These are phyloP conservation scores for Xenopus tropicalis DNA, from an alignment of 2,113 vertebrate species.

Conservation along the genomic window UCB_Xtro_10.0 CM004448.2:102624001-102624500, in stretches of 20 bases:
- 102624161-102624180: constrained; percentile 60
- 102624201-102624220: constrained; percentile 49
- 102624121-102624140: constrained; percentile 49
- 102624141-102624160: constrained; percentile 45
- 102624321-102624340: constrained; percentile 19
- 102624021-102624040: constrained; percentile 42
- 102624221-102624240: constrained; percentile 52
- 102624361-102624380: not conserved
- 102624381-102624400: not conserved
- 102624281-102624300: constrained; percentile 15
- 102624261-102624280: constrained; percentile 27
- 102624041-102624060: constrained; percentile 51
- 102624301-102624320: constrained; percentile 32
- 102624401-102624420: not conserved
- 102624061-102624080: constrained; percentile 53
- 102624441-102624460: not conserved
- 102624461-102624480: not conserved
- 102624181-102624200: constrained; percentile 45
- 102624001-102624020: constrained; percentile 21
- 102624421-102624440: not conserved
- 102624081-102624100: constrained; percentile 52
- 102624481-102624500: not conserved
- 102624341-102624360: not conserved
- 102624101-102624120: constrained; percentile 54
- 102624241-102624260: constrained; percentile 42